A percentile compares a stretch with the other conserved stretches of the same genome.
Evolutionary conservation across 1,140 invertebrate species (phyloP).

Genomic region (Drosophila nigromelanica): DNA sequence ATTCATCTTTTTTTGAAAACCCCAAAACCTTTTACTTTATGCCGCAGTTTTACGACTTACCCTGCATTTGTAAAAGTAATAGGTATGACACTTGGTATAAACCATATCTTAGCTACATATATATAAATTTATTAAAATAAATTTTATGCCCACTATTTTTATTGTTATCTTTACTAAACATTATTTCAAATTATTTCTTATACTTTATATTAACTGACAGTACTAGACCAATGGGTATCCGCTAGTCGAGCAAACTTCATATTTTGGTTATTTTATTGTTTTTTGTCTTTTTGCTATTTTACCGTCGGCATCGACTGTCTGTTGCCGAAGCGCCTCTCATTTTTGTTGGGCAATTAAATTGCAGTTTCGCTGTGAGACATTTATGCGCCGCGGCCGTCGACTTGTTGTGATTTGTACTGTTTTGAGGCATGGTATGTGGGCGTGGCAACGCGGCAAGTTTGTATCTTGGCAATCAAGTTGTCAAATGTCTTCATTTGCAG

Average conservation of each 20-base stretch:
- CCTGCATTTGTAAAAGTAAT: conserved; percentile 1
- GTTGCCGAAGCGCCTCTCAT: conserved; percentile 37
- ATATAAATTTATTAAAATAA: too few species aligned
- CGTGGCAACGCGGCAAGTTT: conserved; percentile 49
- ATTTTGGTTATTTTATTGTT: background rate
- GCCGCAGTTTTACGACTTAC: conserved; percentile 66
- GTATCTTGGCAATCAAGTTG: conserved; percentile 63
- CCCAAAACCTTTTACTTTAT: conserved; percentile 64
- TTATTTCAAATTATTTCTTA: too few species aligned
- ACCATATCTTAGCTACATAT: too few species aligned
- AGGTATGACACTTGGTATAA: too few species aligned
- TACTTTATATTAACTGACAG: too few species aligned
- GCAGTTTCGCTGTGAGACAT: conserved; percentile 75
- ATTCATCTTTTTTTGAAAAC: conserved; percentile 62
- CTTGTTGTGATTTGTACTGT: conserved; percentile 70
- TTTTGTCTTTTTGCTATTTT: conserved; percentile 38
- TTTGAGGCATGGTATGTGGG: conserved; percentile 42
- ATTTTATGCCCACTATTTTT: too few species aligned
- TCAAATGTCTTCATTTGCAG: conserved; percentile 43
- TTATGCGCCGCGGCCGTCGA: conserved; percentile 56
- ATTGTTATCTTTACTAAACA: too few species aligned
- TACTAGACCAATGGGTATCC: background rate
- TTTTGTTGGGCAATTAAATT: conserved; percentile 74
- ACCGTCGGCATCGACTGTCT: conserved; percentile 54
- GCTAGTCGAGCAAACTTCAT: background rate